Evolutionary conservation across 2,113 vertebrate genomes (phyloP).

Genomic region (Nerophis lumbriciformis): DNA sequence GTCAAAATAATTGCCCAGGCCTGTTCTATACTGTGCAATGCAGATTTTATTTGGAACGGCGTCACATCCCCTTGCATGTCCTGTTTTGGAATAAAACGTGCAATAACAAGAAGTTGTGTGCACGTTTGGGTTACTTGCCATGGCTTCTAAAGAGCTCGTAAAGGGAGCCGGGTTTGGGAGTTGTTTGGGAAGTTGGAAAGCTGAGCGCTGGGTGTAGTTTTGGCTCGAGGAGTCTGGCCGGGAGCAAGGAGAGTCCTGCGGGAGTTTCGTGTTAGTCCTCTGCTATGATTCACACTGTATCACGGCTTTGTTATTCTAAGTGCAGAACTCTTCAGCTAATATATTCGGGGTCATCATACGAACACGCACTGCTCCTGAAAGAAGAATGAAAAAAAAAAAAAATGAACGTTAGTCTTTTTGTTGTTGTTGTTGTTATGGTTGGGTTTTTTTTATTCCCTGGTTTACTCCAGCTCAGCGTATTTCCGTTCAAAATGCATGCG

Average conservation of each 20-base stretch:
- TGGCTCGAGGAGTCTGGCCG: conserved; percentile 18
- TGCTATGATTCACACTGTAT: conserved; percentile 45
- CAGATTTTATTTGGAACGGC: conserved; percentile 42
- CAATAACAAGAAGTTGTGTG: conserved; percentile 42
- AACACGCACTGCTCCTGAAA: conserved; percentile 36
- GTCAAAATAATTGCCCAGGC: too few relatives aligned
- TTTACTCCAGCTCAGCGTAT: conserved; percentile 11
- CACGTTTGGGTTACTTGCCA: conserved; percentile 20
- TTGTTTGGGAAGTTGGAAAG: conserved; percentile 27
- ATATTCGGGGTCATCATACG: conserved; percentile 41
- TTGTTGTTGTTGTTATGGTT: conserved; percentile 2
- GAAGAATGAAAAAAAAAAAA: conserved; percentile 29
- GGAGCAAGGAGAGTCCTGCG: conserved; percentile 26
- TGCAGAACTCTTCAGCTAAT: conserved; percentile 32
- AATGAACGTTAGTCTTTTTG: background rate
- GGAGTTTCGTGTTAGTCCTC: conserved; percentile 42
- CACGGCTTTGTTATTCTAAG: conserved; percentile 37
- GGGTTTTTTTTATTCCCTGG: conserved; percentile 15
- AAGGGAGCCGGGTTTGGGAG: conserved; percentile 20
- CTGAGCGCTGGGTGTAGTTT: conserved; percentile 24
- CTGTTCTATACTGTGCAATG: background rate
- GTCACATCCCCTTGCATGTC: conserved; percentile 2
- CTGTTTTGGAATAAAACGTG: conserved; percentile 46
- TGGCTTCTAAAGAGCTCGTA: conserved; percentile 15
- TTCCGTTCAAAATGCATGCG: conserved; percentile 10